phyloP scores from a whole-genome alignment of 2,888 invertebrate genomes.

The Uloborus plumipes region DNA sequence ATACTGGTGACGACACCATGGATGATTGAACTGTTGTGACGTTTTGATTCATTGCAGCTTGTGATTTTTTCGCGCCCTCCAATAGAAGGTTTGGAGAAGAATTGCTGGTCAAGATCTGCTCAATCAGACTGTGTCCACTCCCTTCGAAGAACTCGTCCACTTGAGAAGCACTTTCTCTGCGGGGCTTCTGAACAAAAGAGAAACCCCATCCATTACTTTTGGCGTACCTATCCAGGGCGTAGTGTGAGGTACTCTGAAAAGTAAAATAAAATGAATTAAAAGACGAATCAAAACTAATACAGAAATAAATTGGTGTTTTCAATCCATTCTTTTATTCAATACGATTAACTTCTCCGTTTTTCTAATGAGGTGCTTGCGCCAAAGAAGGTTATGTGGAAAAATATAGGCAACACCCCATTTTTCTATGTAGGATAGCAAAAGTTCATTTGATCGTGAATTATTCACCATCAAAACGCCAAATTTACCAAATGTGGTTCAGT shows the following conservation, averaged over 20 bases:
- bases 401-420: too few relatives aligned
- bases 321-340: too few relatives aligned
- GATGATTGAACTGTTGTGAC: not conserved
- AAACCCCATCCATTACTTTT: conserved; percentile 72
- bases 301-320: too few relatives aligned
- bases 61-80: not conserved
- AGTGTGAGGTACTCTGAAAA: conserved; percentile 15
- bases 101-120: not conserved
- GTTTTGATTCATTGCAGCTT: conserved; percentile 21
- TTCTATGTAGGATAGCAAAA: too few relatives aligned
- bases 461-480: too few relatives aligned
- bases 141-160: conserved; percentile 79
- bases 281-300: not conserved
- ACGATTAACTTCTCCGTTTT: too few relatives aligned
- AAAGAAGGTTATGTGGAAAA: too few relatives aligned
- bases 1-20: not conserved
- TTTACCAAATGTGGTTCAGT: too few relatives aligned
- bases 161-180: conserved; percentile 77
- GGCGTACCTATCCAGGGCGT: conserved; percentile 56
- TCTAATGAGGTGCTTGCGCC: too few relatives aligned
- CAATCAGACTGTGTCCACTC: not conserved
- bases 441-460: too few relatives aligned
- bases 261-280: not conserved
- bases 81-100: not conserved
- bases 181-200: conserved; percentile 71